Evolutionary conservation across 2,888 invertebrate species (phyloP).

Genomic region (Linnaemya tessellans): DNA sequence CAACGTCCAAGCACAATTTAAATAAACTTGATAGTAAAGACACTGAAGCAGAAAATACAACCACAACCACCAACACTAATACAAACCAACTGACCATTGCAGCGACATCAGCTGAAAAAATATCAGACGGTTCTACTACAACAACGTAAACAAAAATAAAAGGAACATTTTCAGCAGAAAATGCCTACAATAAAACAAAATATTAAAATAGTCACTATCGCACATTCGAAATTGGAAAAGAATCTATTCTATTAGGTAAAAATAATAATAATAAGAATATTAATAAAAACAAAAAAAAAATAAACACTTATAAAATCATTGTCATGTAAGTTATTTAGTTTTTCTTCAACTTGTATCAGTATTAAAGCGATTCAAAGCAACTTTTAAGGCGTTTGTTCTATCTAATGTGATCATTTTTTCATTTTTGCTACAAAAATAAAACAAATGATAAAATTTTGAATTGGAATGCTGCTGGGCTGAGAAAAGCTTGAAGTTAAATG

Average conservation of each 20-base stretch:
- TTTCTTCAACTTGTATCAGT: slow-evolving; percentile 48
- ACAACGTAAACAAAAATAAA: slow-evolving; percentile 61
- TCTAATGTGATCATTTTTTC: slow-evolving; percentile 23
- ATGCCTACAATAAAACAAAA: slow-evolving; percentile 50
- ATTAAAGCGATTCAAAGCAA: slow-evolving; percentile 34
- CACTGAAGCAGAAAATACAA: slow-evolving; percentile 18
- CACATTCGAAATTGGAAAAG: slow-evolving; percentile 66
- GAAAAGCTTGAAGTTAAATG: slow-evolving; percentile 37
- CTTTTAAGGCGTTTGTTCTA: slow-evolving; percentile 13
- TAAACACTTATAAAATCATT: slow-evolving; percentile 24
- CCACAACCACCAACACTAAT: slow-evolving; percentile 3
- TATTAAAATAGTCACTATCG: slow-evolving; percentile 69
- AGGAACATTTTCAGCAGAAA: slow-evolving; percentile 41
- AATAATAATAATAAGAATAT: slow-evolving; percentile 23
- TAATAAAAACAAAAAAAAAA: slow-evolving; percentile 9
- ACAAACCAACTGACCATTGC: slow-evolving; percentile 38
- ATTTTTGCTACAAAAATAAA: slow-evolving; percentile 23
- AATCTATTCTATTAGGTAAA: slow-evolving; percentile 40
- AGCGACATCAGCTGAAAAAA: slow-evolving; percentile 17
- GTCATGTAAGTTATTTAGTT: slow-evolving; percentile 34
- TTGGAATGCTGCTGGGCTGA: slow-evolving; percentile 6
- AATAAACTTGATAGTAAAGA: slow-evolving; percentile 26
- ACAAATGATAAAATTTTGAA: slow-evolving; percentile 1
- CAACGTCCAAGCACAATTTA: slow-evolving; percentile 63
- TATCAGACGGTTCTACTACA: slow-evolving; percentile 51